These are phyloP conservation scores for Chrosomus eos DNA, from an alignment of 2,797 vertebrate species.

Conservation along the genomic window DNA sequence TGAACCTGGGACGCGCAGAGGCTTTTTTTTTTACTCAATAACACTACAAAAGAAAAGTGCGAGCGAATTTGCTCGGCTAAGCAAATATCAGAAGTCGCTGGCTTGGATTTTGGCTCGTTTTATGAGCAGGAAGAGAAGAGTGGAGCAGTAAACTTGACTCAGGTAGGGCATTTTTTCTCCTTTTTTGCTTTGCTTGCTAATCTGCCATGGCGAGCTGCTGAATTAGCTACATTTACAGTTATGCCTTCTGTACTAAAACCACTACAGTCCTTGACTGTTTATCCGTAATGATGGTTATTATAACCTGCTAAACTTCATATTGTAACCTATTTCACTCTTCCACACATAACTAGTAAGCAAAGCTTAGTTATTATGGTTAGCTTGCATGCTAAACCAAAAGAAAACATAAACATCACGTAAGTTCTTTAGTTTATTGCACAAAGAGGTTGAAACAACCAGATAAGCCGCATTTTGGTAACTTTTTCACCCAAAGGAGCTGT, in stretches of 20 bases:
- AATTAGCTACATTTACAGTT: constrained; percentile 40
- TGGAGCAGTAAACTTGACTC: constrained; percentile 45
- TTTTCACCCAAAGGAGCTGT: constrained; percentile 19
- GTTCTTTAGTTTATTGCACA: constrained; percentile 1
- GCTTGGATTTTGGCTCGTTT: constrained; percentile 44
- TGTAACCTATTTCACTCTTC: constrained; percentile 14
- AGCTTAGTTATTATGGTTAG: constrained; percentile 34
- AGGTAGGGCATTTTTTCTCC: constrained; percentile 46
- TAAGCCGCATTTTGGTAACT: constrained; percentile 27
- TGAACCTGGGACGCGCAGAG: constrained; percentile 28
- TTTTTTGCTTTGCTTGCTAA: constrained; percentile 51
- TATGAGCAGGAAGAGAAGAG: constrained; percentile 15
- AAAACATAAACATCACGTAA: constrained; percentile 24
- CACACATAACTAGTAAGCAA: not conserved
- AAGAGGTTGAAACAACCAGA: not conserved
- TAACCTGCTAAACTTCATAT: not conserved
- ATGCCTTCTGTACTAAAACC: constrained; percentile 12
- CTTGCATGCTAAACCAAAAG: constrained; percentile 42
- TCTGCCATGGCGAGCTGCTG: constrained; percentile 45
- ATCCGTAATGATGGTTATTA: not conserved
- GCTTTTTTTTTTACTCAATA: constrained; percentile 17
- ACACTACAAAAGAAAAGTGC: constrained; percentile 37
- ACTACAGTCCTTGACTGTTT: not conserved
- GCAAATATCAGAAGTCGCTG: not conserved
- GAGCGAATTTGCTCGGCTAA: constrained; percentile 2